Conservation (phyloP, 2,797 vertebrate species). For the Sebastes vulpes region DNA sequence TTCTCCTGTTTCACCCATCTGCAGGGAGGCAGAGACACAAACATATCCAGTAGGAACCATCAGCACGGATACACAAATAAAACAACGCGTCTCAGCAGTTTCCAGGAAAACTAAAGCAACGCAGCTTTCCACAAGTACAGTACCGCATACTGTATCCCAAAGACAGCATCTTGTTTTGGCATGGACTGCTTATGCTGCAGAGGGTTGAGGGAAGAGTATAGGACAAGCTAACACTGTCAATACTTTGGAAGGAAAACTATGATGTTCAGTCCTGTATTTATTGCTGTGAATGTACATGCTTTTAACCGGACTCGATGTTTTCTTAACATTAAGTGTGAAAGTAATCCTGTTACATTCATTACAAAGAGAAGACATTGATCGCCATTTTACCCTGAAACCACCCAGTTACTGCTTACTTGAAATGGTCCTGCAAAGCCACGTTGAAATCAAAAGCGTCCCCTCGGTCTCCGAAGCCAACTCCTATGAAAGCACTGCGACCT, state of each 20-base stretch:
- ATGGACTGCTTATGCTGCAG: background rate
- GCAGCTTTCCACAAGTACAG: background rate
- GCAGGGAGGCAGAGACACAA: conserved; percentile 1
- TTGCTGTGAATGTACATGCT: background rate
- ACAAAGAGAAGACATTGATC: background rate
- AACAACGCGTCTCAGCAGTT: conserved; percentile 46
- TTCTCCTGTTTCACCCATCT: conserved; percentile 97
- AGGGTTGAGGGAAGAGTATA: background rate
- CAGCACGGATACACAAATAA: conserved; percentile 49
- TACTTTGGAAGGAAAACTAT: background rate
- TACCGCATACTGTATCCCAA: background rate
- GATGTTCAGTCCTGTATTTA: background rate
- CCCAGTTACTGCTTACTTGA: conserved; percentile 88
- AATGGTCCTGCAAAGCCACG: conserved; percentile 95
- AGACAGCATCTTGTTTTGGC: background rate
- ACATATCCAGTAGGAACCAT: background rate
- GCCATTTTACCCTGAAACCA: background rate
- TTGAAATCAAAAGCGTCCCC: conserved; percentile 98
- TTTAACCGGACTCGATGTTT: background rate
- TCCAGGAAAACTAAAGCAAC: background rate
- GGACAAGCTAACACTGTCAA: background rate
- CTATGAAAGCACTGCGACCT: conserved; percentile 96
- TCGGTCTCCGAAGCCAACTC: conserved; percentile 94
- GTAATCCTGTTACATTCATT: background rate
- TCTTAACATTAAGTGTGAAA: background rate